Evolutionary conservation across 2,113 vertebrate genomes (phyloP), one percentile per base, ranked within the genome.

Genomic region (Lasiurus cinereus): DNA sequence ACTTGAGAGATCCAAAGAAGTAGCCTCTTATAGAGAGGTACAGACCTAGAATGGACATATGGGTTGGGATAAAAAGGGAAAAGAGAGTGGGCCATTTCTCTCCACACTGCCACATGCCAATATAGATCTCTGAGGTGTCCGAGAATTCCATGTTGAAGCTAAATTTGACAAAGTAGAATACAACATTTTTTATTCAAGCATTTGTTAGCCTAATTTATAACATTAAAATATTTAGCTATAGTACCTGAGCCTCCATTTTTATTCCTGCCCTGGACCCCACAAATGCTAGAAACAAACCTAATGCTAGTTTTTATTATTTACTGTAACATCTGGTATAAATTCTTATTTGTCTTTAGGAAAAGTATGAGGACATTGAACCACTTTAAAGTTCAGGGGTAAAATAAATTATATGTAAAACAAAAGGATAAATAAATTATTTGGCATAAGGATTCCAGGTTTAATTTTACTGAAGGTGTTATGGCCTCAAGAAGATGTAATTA

Each of bases 381-480:
- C 85, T 15, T 77, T 82, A 91, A 85, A 88, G 46, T 88, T 59
- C 22, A 80, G 21, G 3, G 52, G 16, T 67, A 80, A 8, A 83
- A 82, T 54, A n/a, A 59, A 82, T 18, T 77, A 59, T 59, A 6
- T 67, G 31, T 9, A 91, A 80, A 66, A 83, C 3, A 19, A 52
- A 36, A 88, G 13, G 59, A 95, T 50, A 94, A 91, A 90, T 22
- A 91, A 91, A 76, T 88, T 67, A 33, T 82, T 66, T 78, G 84
- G 31, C 48, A 50, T 62, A 62, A 85, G 10, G 27, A 12, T 86
- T 67, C 22, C 21, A 86, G 29, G 15, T 19, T 78, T 22, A 83
- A 2, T 48, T 77, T 89, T 91, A 72, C 8, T 79, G 50, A 87
- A 91, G 22, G 1, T 31, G 24, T 48, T 70, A 2, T 31, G 50